Percentiles rank a stretch among this genome's conserved stretches.
These are phyloP conservation scores for Trisateles emortualis DNA, from an alignment of 2,888 invertebrate genomes.

Conservation along the genomic window DNA sequence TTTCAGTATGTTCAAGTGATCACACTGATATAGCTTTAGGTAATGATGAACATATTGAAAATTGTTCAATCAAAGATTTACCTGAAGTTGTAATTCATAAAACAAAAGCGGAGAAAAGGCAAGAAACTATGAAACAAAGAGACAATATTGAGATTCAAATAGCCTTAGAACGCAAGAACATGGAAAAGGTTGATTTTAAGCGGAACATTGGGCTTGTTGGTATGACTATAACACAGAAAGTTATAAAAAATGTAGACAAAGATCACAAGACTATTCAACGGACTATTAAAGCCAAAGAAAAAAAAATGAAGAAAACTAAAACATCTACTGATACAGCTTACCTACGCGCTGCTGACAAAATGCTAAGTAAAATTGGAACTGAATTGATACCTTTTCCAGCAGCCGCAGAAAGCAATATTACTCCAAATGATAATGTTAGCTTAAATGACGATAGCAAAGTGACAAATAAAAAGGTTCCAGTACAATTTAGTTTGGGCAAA, in stretches of 20 bases:
- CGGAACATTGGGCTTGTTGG: slow-evolving; percentile 62
- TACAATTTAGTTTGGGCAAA: slow-evolving; percentile 14
- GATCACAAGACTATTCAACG: neutral
- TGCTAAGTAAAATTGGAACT: slow-evolving; percentile 9
- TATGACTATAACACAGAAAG: slow-evolving; percentile 49
- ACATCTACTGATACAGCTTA: neutral
- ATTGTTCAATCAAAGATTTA: too few relatives aligned
- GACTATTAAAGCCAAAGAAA: neutral
- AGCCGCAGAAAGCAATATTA: neutral
- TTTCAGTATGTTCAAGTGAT: too few relatives aligned
- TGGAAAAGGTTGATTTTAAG: slow-evolving; percentile 52
- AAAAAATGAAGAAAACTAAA: neutral
- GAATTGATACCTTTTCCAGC: slow-evolving; percentile 15
- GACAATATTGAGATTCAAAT: slow-evolving; percentile 33
- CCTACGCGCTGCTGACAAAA: slow-evolving; percentile 16
- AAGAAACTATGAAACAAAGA: slow-evolving; percentile 7
- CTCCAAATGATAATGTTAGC: neutral
- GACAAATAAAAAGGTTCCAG: slow-evolving; percentile 5
- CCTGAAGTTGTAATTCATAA: neutral
- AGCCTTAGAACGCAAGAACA: slow-evolving; percentile 38
- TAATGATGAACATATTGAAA: too few relatives aligned
- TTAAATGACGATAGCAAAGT: neutral
- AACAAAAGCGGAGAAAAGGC: slow-evolving; percentile 5
- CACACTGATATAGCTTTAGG: too few relatives aligned
- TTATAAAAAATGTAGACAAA: neutral